These are phyloP conservation scores for Corythornis madagascariensis DNA, from an alignment of 2,113 vertebrate species.

Conservation along the genomic window DNA sequence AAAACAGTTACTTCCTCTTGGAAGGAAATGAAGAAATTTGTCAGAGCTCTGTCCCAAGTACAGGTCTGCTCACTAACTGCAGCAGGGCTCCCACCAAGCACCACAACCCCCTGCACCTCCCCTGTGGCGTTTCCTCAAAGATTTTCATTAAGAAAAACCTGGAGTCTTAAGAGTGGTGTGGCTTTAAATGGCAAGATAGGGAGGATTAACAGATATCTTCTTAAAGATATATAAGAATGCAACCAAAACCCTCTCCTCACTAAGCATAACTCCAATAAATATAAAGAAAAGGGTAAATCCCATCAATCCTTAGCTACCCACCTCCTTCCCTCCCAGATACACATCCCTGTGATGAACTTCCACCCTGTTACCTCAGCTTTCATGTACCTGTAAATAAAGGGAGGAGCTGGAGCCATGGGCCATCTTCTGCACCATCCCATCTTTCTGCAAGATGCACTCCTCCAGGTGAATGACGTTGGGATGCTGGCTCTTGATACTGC, in stretches of 20 bases:
- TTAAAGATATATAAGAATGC: neutral
- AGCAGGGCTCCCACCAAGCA: neutral
- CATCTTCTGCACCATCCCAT: constrained; percentile 95
- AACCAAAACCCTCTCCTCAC: neutral
- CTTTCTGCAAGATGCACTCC: constrained; percentile 95
- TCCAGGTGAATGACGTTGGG: constrained; percentile 98
- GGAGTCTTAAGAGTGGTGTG: neutral
- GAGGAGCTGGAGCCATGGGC: constrained; percentile 92
- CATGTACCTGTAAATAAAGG: constrained; percentile 91
- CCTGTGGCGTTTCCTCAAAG: neutral
- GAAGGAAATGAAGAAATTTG: neutral
- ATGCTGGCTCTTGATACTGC: constrained; percentile 98
- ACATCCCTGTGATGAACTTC: neutral
- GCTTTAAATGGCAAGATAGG: neutral
- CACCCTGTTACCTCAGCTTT: constrained; percentile 7
- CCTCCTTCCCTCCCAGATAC: constrained; percentile 32
- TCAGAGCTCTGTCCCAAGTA: neutral
- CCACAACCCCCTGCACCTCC: neutral
- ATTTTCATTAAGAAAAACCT: neutral
- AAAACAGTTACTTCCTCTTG: neutral
- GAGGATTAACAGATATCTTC: neutral
- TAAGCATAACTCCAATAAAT: neutral
- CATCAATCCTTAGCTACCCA: neutral
- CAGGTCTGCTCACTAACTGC: neutral
- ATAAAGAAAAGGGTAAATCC: neutral